These are phyloP conservation scores for Calliphora vicina DNA, from an alignment of 1,140 invertebrate species.

Conservation along the genomic window DNA sequence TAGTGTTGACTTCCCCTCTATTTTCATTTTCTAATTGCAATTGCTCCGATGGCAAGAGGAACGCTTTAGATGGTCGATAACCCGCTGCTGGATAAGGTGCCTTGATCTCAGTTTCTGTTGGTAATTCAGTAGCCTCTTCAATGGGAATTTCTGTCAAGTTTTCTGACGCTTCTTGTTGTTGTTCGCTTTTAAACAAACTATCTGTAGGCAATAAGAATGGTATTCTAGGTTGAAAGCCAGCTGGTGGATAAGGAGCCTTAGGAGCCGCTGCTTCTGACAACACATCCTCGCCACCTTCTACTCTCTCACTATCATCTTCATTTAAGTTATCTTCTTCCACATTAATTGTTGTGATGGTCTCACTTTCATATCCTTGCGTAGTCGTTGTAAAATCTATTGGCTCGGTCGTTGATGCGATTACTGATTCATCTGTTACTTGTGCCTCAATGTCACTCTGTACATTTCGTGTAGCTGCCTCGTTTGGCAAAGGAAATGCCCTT, in stretches of 20 bases:
- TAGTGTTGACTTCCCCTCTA: not conserved
- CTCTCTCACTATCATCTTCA: not conserved
- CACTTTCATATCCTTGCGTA: slow-evolving; percentile 5
- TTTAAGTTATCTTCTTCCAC: not conserved
- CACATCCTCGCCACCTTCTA: not conserved
- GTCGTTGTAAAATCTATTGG: not conserved
- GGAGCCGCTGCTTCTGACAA: slow-evolving; percentile 1
- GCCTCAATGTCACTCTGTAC: not conserved
- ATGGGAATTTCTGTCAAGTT: not conserved
- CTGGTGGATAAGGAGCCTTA: slow-evolving; percentile 49
- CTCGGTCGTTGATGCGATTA: not conserved
- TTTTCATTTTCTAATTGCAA: not conserved
- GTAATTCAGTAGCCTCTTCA: slow-evolving; percentile 10
- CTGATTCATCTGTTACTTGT: not conserved
- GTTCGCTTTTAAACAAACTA: not conserved
- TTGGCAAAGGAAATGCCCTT: slow-evolving; percentile 35
- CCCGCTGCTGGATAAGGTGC: slow-evolving; percentile 56
- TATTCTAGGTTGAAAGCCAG: slow-evolving; percentile 49
- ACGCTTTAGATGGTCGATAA: slow-evolving; percentile 54
- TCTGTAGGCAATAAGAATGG: slow-evolving; percentile 51
- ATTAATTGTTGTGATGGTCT: not conserved
- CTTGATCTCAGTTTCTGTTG: slow-evolving; percentile 41
- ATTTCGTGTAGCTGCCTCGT: not conserved
- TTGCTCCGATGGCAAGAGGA: slow-evolving; percentile 50
- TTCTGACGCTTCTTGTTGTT: slow-evolving; percentile 1